phyloP scores from a whole-genome alignment of 2,113 vertebrate genomes.

The Mirounga angustirostris region DNA sequence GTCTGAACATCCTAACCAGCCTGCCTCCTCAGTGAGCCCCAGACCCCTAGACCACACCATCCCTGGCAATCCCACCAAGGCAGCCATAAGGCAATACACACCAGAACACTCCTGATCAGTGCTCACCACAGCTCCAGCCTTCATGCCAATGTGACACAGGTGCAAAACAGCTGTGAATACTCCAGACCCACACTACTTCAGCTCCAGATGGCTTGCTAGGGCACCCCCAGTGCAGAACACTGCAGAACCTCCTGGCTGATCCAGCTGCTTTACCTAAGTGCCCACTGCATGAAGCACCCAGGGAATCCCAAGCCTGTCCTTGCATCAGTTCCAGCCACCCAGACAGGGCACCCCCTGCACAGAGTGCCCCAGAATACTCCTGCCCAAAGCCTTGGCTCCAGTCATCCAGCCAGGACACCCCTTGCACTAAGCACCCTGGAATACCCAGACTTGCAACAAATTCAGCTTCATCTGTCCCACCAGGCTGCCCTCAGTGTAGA shows the following conservation, averaged over 20 bases:
- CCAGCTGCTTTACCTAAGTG: background rate
- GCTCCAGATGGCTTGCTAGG: background rate
- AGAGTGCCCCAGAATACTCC: background rate
- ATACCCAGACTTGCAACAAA: background rate
- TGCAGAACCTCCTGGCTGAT: background rate
- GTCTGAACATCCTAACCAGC: background rate
- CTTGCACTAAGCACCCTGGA: background rate
- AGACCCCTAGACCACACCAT: background rate
- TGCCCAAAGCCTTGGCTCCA: background rate
- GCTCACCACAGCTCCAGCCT: background rate
- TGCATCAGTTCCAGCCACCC: background rate
- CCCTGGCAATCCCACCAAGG: background rate
- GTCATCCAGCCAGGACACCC: background rate
- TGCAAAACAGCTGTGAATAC: background rate
- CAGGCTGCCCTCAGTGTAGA: background rate
- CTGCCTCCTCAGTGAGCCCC: background rate
- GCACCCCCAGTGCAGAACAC: background rate
- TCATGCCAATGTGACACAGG: background rate
- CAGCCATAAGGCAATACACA: background rate
- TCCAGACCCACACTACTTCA: background rate
- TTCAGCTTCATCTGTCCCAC: background rate
- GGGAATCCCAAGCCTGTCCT: background rate
- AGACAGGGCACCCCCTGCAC: background rate
- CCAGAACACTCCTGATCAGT: background rate
- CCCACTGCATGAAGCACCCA: background rate